A percentile compares a stretch with the other conserved stretches of the same genome.
Evolutionary conservation across 2,888 invertebrate genomes (phyloP).

Genomic region (Himalopsyche tibetana): DNA sequence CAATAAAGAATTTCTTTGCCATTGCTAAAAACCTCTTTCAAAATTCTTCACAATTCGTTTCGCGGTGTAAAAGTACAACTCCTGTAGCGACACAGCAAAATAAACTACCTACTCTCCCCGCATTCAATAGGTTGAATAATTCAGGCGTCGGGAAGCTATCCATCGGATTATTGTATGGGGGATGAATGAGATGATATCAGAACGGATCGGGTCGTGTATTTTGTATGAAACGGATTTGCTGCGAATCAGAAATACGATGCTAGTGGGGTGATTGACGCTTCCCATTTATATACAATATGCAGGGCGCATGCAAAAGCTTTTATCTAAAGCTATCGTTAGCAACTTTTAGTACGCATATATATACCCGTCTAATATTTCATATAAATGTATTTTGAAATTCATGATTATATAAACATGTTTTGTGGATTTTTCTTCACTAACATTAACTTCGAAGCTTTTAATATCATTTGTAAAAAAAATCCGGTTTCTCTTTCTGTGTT

Average conservation of each 20-base stretch:
- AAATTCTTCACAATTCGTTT: neutral
- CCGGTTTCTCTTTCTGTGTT: too few relatives aligned
- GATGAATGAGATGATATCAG: neutral
- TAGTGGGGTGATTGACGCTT: neutral
- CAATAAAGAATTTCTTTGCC: too few relatives aligned
- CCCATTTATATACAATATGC: neutral
- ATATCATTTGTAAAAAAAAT: too few relatives aligned
- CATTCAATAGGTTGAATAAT: neutral
- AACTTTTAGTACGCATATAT: too few relatives aligned
- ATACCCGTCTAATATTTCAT: too few relatives aligned
- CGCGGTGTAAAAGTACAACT: neutral
- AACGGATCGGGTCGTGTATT: neutral
- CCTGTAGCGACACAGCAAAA: neutral
- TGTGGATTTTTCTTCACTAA: too few relatives aligned
- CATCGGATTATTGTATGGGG: neutral
- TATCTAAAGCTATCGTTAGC: too few relatives aligned
- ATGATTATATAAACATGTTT: too few relatives aligned
- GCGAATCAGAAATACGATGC: neutral
- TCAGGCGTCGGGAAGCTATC: conserved; percentile 32
- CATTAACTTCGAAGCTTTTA: too few relatives aligned
- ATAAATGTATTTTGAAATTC: too few relatives aligned
- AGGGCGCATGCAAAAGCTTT: too few relatives aligned
- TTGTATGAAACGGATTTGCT: conserved; percentile 31
- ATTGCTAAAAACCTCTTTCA: too few relatives aligned
- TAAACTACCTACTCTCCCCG: neutral